Percentiles rank a stretch among this genome's conserved stretches.
Evolutionary conservation across 2,113 vertebrate genomes (phyloP).

Genomic region (Morone chrysops): DNA sequence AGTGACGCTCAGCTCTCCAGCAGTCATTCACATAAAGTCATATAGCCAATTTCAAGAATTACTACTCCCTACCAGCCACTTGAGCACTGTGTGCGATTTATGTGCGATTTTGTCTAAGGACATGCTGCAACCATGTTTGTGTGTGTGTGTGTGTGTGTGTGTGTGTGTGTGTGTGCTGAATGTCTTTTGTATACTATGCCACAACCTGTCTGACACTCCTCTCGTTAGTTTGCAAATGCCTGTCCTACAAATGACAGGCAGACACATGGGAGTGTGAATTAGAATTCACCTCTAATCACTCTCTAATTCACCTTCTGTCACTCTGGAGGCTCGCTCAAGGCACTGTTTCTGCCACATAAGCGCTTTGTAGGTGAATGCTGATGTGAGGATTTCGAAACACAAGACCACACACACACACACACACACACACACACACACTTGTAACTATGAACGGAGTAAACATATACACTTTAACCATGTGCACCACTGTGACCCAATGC

Average conservation of each 20-base stretch:
- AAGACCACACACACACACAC: constrained; percentile 7
- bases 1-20: background rate
- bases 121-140: constrained; percentile 6
- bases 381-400: constrained; percentile 52
- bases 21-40: constrained; percentile 13
- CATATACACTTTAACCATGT: constrained; percentile 11
- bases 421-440: background rate
- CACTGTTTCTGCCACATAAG: constrained; percentile 71
- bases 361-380: constrained; percentile 69
- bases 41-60: background rate
- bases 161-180: constrained; percentile 6
- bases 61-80: constrained; percentile 10
- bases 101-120: constrained; percentile 14
- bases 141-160: constrained; percentile 3
- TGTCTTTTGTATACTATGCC: constrained; percentile 16
- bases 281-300: constrained; percentile 80
- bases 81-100: constrained; percentile 1
- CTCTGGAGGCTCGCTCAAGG: constrained; percentile 56
- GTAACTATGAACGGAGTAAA: background rate
- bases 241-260: constrained; percentile 70
- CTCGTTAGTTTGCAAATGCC: constrained; percentile 68
- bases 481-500: background rate
- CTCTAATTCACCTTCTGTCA: constrained; percentile 78
- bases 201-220: constrained; percentile 56
- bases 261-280: constrained; percentile 78